Evolutionary conservation across 2,797 vertebrate genomes (phyloP).

Genomic region (Danio jaintianensis): DNA sequence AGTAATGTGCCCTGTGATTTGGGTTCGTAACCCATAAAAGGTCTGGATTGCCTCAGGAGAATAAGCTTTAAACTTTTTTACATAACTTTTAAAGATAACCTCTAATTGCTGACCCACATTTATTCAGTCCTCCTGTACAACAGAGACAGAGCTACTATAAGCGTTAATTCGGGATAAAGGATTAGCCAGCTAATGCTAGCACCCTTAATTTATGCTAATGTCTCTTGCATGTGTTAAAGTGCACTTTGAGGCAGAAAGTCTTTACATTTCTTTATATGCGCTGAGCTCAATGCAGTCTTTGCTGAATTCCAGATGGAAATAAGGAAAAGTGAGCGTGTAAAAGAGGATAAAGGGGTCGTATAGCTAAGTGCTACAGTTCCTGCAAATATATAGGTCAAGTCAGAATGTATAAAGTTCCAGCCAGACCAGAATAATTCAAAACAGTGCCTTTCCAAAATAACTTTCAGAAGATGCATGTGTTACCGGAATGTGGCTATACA

Average conservation of each 20-base stretch:
- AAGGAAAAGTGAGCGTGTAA: slow-evolving; percentile 45
- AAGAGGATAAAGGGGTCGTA: slow-evolving; percentile 53
- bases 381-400: slow-evolving; percentile 62
- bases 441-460: slow-evolving; percentile 62
- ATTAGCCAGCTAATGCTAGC: slow-evolving; percentile 38
- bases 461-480: slow-evolving; percentile 23
- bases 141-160: slow-evolving; percentile 32
- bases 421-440: slow-evolving; percentile 78
- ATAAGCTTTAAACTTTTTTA: slow-evolving; percentile 19
- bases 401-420: slow-evolving; percentile 72
- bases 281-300: slow-evolving; percentile 59
- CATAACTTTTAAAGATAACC: slow-evolving; percentile 39
- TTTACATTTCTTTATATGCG: slow-evolving; percentile 47
- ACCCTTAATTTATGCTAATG: slow-evolving; percentile 57
- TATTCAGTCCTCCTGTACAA: slow-evolving; percentile 28
- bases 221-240: slow-evolving; percentile 50
- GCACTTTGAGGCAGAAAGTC: slow-evolving; percentile 44
- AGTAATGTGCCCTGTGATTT: slow-evolving; percentile 12
- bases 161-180: slow-evolving; percentile 21
- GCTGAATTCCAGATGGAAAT: slow-evolving; percentile 59
- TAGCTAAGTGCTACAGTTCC: slow-evolving; percentile 62
- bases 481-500: neutral
- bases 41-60: slow-evolving; percentile 6
- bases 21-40: neutral
- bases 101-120: slow-evolving; percentile 52